Base-by-base conservation (phyloP, 1,140 invertebrate species). In the Tigriopus japonicus region DNA sequence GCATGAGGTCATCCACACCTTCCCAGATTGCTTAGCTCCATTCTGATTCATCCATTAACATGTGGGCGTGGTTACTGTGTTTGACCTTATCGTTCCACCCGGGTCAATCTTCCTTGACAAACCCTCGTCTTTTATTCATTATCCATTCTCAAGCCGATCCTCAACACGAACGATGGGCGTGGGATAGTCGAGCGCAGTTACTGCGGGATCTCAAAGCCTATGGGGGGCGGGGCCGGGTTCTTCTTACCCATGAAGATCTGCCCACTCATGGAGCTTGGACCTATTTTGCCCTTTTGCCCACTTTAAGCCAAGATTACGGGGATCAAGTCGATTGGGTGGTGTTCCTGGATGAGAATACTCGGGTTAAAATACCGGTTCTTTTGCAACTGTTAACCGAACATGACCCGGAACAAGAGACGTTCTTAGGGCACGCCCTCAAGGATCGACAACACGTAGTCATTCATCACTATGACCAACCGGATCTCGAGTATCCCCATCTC, bases 391-490 rank as follows among this genome's bases (percentile, higher is more conserved):
- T 58, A 6, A 2, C n/a, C 5, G 15, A 23, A 17, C 35, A 54
- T 23, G 21, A 21, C 17, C 52, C 52, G 7, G 24, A 10, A 9
- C 17, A 58, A 15, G 13, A n/a, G 12, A 5, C 6, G 14, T 86
- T 79, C 73, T 67, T 89, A 59, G 87, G 87, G 17, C 78, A 85
- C 69, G 80, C 79, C 14, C 70, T 91, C 5, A 74, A 78, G 63
- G 87, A 93, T 69, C 69, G 74, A 55, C 80, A 86, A 68, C 78
- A 86, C 0, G 86, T 84, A 3, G 91, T 93, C 52, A 87, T 90
- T 63, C 88, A 92, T 73, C 89, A 93, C 70, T 93, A 87, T 77
- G 79, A 78, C 1, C 78, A 78, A 69, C 71, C 74, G 62, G 75
- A 83, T 23, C 71, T 80, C 68, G 75, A 81, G n/a, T 76, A 87